phyloP scores from a whole-genome alignment of 2,797 vertebrate genomes.

The Cryptoprocta ferox region DNA sequence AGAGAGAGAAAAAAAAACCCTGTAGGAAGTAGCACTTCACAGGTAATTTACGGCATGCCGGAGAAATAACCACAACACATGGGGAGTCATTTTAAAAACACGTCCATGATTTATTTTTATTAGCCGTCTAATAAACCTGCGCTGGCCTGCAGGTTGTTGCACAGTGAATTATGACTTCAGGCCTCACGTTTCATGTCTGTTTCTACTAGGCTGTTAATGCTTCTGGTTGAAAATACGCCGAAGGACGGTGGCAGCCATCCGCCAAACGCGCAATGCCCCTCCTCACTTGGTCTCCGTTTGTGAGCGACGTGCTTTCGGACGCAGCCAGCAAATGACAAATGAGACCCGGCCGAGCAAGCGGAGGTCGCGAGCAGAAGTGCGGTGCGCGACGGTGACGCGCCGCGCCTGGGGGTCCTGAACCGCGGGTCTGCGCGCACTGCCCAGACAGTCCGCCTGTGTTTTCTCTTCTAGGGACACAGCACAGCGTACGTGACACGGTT shows the following conservation, averaged over 20 bases:
- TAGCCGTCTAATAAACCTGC: conserved; percentile 78
- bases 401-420: background rate
- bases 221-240: background rate
- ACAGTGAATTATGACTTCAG: background rate
- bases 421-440: rapidly evolving
- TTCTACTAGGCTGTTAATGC: conserved; percentile 33
- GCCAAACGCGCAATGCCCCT: rapidly evolving
- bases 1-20: background rate
- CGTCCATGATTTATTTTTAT: conserved; percentile 78
- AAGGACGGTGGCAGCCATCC: background rate
- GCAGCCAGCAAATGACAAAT: background rate
- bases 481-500: rapidly evolving
- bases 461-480: background rate
- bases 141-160: conserved; percentile 61
- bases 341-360: background rate
- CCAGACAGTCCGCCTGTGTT: rapidly evolving
- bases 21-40: conserved; percentile 81
- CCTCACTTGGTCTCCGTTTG: rapidly evolving
- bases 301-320: rapidly evolving
- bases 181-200: conserved; percentile 44
- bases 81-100: conserved; percentile 68
- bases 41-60: conserved; percentile 77
- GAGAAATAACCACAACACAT: conserved; percentile 77
- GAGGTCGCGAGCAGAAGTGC: background rate
- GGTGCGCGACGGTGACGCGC: rapidly evolving